Conservation (phyloP, 2,888 invertebrate species). For the Pammene fasciana region DNA sequence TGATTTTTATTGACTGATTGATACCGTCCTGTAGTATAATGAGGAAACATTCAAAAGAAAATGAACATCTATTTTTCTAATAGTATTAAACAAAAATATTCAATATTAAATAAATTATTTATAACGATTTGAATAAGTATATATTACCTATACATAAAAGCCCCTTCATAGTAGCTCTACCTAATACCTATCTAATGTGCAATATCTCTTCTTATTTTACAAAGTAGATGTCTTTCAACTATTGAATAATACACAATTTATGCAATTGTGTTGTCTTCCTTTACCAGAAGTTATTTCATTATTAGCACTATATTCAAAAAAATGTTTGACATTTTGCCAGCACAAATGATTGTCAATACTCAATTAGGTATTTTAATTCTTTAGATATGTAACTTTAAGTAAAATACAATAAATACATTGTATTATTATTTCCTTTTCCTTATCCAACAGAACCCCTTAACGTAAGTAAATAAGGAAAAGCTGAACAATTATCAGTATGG, state of each 20-base stretch:
- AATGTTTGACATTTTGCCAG: conserved; percentile 37
- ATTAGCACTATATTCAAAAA: conserved; percentile 34
- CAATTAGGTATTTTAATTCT: conserved; percentile 29
- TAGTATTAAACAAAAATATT: conserved; percentile 45
- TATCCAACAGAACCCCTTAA: background rate
- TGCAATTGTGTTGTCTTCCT: conserved; percentile 64
- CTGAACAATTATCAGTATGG: background rate
- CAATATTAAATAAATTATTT: conserved; percentile 34
- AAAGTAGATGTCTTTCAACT: conserved; percentile 2
- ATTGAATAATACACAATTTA: conserved; percentile 14
- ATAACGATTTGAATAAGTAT: conserved; percentile 17
- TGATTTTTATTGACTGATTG: conserved; percentile 56
- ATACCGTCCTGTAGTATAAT: conserved; percentile 53
- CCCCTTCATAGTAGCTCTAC: background rate
- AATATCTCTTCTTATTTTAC: conserved; percentile 10
- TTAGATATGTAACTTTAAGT: conserved; percentile 29
- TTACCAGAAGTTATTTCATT: conserved; percentile 47
- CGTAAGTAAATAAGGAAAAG: conserved; percentile 19
- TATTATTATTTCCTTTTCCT: conserved; percentile 7
- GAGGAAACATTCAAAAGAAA: conserved; percentile 41
- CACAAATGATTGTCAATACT: conserved; percentile 38
- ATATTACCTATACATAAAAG: background rate
- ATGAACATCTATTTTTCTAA: conserved; percentile 58
- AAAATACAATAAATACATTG: conserved; percentile 24
- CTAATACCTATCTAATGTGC: background rate